phyloP scores from a whole-genome alignment of 2,113 vertebrate genomes.

The Ascaphus truei region DNA sequence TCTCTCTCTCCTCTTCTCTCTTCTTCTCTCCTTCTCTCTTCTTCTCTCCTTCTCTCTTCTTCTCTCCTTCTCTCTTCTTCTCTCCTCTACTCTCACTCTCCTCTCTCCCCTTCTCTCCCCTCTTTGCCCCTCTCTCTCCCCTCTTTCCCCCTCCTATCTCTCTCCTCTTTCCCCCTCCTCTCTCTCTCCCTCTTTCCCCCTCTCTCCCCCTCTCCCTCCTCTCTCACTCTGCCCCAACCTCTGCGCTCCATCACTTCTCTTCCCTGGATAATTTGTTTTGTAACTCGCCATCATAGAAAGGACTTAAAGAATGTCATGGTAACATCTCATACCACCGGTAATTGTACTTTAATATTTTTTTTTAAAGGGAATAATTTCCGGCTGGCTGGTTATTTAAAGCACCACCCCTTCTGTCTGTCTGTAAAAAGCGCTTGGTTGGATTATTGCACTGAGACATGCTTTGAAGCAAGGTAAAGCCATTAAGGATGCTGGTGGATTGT shows the following conservation, averaged over 20 bases:
- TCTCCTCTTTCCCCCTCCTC: too few species aligned
- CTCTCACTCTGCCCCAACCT: constrained; percentile 12
- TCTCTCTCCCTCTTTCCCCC: constrained; percentile 27
- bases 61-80: too few species aligned
- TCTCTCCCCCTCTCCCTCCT: not conserved
- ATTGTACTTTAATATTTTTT: constrained; percentile 26
- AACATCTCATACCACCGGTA: constrained; percentile 30
- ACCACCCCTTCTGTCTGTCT: constrained; percentile 20
- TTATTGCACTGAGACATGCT: not conserved
- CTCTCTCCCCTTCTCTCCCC: too few species aligned
- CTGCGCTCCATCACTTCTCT: constrained; percentile 6
- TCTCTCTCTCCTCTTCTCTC: too few species aligned
- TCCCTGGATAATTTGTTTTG: constrained; percentile 18
- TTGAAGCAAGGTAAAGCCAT: not conserved
- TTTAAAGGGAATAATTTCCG: constrained; percentile 25
- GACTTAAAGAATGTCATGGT: constrained; percentile 31
- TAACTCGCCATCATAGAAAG: constrained; percentile 15
- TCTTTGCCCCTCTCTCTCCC: too few species aligned
- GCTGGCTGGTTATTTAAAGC: constrained; percentile 26
- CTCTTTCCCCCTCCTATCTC: too few species aligned
- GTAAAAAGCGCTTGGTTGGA: not conserved
- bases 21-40: too few species aligned
- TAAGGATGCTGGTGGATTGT: not conserved
- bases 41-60: too few species aligned
- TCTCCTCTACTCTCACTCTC: too few species aligned